These are phyloP conservation scores for Notolepis coatsorum DNA, from an alignment of 2,797 vertebrate species.

Conservation along the genomic window DNA sequence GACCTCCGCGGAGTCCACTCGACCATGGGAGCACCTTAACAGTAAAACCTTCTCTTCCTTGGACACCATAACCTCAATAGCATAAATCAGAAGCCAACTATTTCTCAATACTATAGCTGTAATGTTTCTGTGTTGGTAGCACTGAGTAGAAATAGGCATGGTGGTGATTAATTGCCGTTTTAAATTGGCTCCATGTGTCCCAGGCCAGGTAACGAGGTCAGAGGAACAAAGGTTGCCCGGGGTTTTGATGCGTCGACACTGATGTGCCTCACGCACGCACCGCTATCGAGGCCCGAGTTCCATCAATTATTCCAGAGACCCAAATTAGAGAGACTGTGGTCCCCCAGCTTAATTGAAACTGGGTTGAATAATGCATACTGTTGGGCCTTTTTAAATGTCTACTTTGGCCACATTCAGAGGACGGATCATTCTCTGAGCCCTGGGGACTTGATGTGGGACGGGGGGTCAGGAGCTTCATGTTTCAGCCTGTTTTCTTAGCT, in stretches of 20 bases:
- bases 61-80: slow-evolving; percentile 5
- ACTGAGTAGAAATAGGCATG: not conserved
- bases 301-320: slow-evolving; percentile 62
- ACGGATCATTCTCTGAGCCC: slow-evolving; percentile 33
- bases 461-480: no score
- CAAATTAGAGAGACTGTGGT: slow-evolving; percentile 62
- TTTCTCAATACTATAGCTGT: not conserved
- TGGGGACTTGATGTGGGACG: slow-evolving; percentile 14
- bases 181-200: slow-evolving; percentile 31
- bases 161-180: slow-evolving; percentile 7
- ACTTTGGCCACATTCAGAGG: slow-evolving; percentile 53
- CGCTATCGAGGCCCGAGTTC: slow-evolving; percentile 67
- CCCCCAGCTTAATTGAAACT: slow-evolving; percentile 66
- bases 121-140: not conserved
- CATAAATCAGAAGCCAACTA: not conserved
- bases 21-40: no score
- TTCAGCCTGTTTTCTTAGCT: no score
- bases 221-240: slow-evolving; percentile 54
- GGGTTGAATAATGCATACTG: slow-evolving; percentile 71
- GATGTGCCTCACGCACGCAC: slow-evolving; percentile 55
- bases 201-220: slow-evolving; percentile 29
- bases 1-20: no score
- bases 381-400: slow-evolving; percentile 4
- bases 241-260: slow-evolving; percentile 66
- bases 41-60: slow-evolving; percentile 3